phyloP scores from a whole-genome alignment of 2,113 vertebrate genomes.

The Ahaetulla prasina region DNA sequence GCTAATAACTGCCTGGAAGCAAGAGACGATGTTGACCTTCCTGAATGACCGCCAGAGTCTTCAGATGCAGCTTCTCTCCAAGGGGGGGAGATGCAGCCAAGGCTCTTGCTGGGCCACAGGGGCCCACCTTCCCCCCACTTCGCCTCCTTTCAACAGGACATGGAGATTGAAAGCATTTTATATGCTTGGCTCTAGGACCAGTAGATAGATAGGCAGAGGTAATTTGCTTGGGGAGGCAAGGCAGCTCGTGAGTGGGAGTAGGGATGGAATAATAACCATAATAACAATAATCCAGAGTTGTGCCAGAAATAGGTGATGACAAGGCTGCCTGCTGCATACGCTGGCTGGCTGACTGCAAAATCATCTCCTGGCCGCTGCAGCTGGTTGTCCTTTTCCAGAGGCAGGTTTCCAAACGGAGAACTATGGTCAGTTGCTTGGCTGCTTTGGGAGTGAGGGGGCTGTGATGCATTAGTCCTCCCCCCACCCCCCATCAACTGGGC shows the following conservation, averaged over 20 bases:
- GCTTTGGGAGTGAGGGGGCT: background rate
- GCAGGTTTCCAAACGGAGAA: background rate
- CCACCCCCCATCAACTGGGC: background rate
- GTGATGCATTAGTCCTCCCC: background rate
- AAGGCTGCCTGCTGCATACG: background rate
- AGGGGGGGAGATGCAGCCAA: background rate
- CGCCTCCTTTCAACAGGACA: background rate
- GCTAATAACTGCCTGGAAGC: slow-evolving; percentile 34
- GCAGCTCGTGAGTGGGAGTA: background rate
- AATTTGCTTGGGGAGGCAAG: background rate
- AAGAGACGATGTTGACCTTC: slow-evolving; percentile 9
- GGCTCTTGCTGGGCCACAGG: background rate
- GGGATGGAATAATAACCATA: background rate
- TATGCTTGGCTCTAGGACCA: background rate
- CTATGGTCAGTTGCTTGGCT: background rate
- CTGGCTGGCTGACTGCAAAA: background rate
- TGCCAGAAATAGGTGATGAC: fast-evolving
- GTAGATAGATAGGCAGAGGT: background rate
- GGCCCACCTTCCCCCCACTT: background rate
- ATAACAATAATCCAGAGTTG: background rate
- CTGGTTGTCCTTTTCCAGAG: background rate
- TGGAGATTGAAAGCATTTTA: fast-evolving
- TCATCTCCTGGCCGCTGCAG: background rate
- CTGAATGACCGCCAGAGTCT: background rate
- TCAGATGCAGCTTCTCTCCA: background rate